phyloP scores from a whole-genome alignment of 2,797 vertebrate species.

The Acipenser transmontanus region DNA sequence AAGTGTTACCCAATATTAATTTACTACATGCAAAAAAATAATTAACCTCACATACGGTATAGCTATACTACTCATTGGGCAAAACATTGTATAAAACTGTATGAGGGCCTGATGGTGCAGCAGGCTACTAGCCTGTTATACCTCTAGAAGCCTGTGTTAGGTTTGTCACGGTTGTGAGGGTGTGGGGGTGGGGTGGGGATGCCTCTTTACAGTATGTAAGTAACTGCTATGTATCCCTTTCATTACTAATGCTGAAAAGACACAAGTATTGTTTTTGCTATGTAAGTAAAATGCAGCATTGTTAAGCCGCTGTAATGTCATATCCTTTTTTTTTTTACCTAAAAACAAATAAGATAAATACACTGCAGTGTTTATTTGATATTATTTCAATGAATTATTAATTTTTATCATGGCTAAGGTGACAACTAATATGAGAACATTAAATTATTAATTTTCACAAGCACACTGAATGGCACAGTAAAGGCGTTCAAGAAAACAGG shows the following conservation, averaged over 20 bases:
- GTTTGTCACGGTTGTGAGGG: no score
- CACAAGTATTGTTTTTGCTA: background rate
- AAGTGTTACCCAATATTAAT: no score
- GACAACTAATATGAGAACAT: slow-evolving; percentile 82
- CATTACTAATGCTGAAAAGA: background rate
- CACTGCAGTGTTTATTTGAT: slow-evolving; percentile 67
- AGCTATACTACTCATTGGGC: no score
- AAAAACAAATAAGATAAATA: slow-evolving; percentile 49
- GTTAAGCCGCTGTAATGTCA: slow-evolving; percentile 19
- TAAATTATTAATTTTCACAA: slow-evolving; percentile 84
- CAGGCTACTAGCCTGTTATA: no score
- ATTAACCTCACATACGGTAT: no score
- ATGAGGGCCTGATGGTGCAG: no score
- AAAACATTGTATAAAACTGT: no score
- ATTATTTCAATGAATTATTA: slow-evolving; percentile 82
- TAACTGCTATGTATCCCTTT: background rate
- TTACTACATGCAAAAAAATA: no score
- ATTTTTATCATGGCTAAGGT: slow-evolving; percentile 80
- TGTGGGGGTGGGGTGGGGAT: no score
- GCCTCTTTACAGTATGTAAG: background rate
- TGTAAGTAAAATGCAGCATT: background rate
- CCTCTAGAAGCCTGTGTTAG: no score
- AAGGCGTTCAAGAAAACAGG: slow-evolving; percentile 36
- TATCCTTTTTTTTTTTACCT: slow-evolving; percentile 29
- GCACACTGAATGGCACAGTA: slow-evolving; percentile 47